phyloP scores from a whole-genome alignment of 2,797 vertebrate species.

The Ciconia nigra region DNA sequence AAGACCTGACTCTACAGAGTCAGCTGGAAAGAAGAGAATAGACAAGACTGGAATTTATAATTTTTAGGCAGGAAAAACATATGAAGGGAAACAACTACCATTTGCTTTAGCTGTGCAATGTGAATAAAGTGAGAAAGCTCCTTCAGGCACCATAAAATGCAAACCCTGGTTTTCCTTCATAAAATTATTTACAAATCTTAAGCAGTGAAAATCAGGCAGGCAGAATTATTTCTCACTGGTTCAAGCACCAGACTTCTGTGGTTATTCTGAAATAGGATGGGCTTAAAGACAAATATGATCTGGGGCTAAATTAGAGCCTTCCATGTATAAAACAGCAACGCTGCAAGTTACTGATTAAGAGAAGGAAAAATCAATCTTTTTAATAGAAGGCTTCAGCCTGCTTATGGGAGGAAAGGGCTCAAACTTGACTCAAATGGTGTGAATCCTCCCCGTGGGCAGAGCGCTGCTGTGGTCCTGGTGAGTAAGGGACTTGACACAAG shows the following conservation, averaged over 20 bases:
- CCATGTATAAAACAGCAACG: not conserved
- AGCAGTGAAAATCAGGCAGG: not conserved
- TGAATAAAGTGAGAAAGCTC: not conserved
- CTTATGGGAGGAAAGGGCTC: not conserved
- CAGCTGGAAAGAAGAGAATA: not conserved
- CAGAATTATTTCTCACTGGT: not conserved
- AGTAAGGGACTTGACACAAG: not conserved
- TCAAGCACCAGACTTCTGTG: not conserved
- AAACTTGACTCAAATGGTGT: not conserved
- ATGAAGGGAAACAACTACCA: not conserved
- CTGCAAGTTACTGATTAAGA: not conserved
- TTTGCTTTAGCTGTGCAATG: not conserved
- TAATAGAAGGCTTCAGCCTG: not conserved
- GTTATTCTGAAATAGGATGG: not conserved
- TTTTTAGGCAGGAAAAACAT: not conserved
- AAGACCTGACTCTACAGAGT: not conserved
- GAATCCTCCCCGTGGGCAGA: not conserved
- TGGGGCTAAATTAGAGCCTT: not conserved
- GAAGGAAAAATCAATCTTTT: not conserved
- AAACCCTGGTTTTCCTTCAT: not conserved
- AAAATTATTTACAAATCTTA: not conserved
- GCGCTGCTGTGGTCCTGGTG: not conserved
- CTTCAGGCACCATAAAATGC: not conserved
- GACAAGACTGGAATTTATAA: not conserved
- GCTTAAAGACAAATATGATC: not conserved